Percentiles rank a stretch among this genome's conserved stretches.
These are phyloP conservation scores for Lepidocyrtoides sp. DNA, from an alignment of 2,888 invertebrate genomes.

Conservation along the genomic window DNA sequence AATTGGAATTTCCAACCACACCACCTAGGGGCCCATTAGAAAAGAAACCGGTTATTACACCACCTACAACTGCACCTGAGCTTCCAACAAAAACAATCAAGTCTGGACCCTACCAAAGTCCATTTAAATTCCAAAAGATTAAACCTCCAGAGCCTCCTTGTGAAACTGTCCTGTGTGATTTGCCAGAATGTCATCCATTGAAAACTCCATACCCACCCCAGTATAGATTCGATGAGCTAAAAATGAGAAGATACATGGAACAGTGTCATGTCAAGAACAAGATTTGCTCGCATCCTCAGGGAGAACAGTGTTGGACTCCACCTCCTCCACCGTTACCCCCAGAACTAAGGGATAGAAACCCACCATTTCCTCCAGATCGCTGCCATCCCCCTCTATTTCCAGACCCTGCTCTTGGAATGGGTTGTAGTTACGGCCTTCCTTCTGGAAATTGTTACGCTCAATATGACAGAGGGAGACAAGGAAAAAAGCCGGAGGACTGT, in stretches of 20 bases:
- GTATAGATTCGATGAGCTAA: conserved; percentile 55
- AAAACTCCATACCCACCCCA: conserved; percentile 70
- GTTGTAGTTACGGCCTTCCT: conserved; percentile 55
- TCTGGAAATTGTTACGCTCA: conserved; percentile 54
- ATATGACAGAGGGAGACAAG: background rate
- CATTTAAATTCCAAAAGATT: conserved; percentile 55
- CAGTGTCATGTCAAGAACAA: conserved; percentile 53
- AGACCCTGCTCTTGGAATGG: conserved; percentile 47
- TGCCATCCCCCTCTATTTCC: conserved; percentile 57
- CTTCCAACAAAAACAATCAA: background rate
- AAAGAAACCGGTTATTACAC: background rate
- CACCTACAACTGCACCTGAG: background rate
- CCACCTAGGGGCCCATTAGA: conserved; percentile 53
- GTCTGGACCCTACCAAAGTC: conserved; percentile 36
- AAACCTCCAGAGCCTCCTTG: conserved; percentile 18
- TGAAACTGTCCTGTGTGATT: background rate
- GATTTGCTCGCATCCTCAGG: conserved; percentile 48
- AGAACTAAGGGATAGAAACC: conserved; percentile 11
- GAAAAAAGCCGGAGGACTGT: conserved; percentile 40
- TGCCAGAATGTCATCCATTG: conserved; percentile 59
- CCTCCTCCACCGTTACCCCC: conserved; percentile 63
- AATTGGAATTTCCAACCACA: conserved; percentile 38
- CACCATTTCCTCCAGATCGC: conserved; percentile 52
- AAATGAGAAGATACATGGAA: conserved; percentile 60
- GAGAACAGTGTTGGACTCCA: conserved; percentile 64